Conservation (phyloP, 1,140 invertebrate genomes). For the Pachyrhynchus sulphureomaculatus region DNA sequence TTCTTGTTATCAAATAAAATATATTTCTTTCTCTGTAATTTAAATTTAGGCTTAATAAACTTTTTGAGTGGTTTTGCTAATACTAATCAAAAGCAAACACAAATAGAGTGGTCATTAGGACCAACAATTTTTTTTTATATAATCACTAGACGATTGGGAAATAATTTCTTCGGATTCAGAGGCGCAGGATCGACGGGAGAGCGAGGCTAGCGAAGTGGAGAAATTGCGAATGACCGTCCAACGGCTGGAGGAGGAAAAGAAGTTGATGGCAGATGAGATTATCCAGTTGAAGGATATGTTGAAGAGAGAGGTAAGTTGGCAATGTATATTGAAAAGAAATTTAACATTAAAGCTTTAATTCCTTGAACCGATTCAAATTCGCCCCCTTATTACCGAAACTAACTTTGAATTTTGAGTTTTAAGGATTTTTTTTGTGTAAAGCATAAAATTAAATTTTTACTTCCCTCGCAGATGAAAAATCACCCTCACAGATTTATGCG, state of each 20-base stretch:
- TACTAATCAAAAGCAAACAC: constrained; percentile 9
- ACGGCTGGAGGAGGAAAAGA: constrained; percentile 82
- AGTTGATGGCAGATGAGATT: constrained; percentile 76
- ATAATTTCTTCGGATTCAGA: constrained; percentile 55
- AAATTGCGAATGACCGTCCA: constrained; percentile 69
- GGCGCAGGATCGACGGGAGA: constrained; percentile 77
- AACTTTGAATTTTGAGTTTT: too few species aligned
- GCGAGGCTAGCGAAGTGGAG: constrained; percentile 77
- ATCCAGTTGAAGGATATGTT: constrained; percentile 82
- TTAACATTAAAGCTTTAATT: too few species aligned
- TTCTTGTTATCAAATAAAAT: too few species aligned
- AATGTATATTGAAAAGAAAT: constrained; percentile 72
- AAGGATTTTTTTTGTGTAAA: too few species aligned
- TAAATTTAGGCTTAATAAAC: too few species aligned
- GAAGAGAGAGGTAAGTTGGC: constrained; percentile 72
- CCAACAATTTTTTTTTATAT: constrained; percentile 26
- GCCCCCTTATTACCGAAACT: too few species aligned
- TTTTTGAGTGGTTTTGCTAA: too few species aligned
- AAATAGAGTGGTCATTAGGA: constrained; percentile 11
- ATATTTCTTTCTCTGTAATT: too few species aligned
- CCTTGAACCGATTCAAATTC: too few species aligned
- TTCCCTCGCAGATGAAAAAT: too few species aligned
- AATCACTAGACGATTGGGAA: constrained; percentile 48
- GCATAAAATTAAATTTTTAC: too few species aligned
- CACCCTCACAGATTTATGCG: too few species aligned